Conservation (phyloP, 2,113 vertebrate species). For the Passerina amoena region DNA sequence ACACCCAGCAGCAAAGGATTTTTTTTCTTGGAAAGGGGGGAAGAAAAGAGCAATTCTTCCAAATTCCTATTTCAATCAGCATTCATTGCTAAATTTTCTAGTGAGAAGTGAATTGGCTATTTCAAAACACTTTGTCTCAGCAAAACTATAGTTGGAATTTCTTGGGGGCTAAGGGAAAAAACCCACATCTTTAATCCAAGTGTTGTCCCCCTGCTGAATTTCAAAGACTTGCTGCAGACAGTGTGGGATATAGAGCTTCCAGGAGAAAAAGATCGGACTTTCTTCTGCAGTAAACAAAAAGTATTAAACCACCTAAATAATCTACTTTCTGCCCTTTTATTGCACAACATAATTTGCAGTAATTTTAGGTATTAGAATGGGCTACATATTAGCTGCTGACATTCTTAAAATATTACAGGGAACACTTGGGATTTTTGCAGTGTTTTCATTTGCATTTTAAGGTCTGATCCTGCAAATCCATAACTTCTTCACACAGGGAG, state of each 20-base stretch:
- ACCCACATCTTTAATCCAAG: conserved; percentile 27
- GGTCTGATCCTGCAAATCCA: not conserved
- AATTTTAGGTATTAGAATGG: not conserved
- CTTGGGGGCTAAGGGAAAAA: conserved; percentile 47
- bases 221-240: conserved; percentile 45
- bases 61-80: conserved; percentile 23
- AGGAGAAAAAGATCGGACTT: not conserved
- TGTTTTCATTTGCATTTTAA: not conserved
- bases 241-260: not conserved
- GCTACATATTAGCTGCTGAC: not conserved
- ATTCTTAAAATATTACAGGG: not conserved
- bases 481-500: not conserved
- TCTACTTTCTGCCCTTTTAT: not conserved
- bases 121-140: conserved; percentile 56
- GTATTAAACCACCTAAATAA: not conserved
- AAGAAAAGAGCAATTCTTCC: conserved; percentile 8
- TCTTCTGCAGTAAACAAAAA: not conserved
- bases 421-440: not conserved
- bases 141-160: conserved; percentile 44
- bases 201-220: conserved; percentile 45
- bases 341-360: not conserved
- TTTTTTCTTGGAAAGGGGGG: not conserved
- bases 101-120: not conserved
- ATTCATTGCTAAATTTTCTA: conserved; percentile 32
- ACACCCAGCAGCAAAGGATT: not conserved